Base-by-base conservation (phyloP, 2,797 vertebrate genomes). In the Erithacus rubecula region DNA sequence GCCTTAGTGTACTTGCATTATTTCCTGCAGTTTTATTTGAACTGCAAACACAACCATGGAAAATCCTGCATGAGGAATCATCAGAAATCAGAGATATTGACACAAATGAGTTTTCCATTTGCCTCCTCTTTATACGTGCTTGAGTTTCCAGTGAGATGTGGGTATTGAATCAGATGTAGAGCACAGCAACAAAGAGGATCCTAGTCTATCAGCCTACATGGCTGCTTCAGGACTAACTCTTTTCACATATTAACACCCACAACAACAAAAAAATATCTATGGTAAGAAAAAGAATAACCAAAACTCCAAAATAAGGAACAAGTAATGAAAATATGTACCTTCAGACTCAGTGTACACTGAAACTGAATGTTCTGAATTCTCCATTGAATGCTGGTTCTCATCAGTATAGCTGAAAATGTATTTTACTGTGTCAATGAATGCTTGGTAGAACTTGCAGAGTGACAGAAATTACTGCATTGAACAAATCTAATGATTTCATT, bases 401-500 rank as follows among this genome's bases (percentile, higher is more conserved):
- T 44, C 39, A 71, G 34, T 14, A 7, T 15, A 81, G 51, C 39
- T 72, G 58, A 65, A 92, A 64, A 32, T 27, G n/a, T 51, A 20
- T 26, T 39, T 46, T 62, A 41, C 27, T 63, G 6, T 82, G 59
- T 41, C 70, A 70, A 19, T 10, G 65, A 83, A 63, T 46, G 68
- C 78, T 83, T 85, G 62, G 47, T 85, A 67, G 76, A 85, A 83
- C 87, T 92, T 95, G 24, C 27, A 93, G 87, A 83, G 58, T 1
- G n/a, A 59, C 39, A 78, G 68, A 93, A 58, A 52, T 67, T 59
- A 75, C 26, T 41, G 51, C 26, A 92, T 79, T 83, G 87, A 93
- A 94, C 36, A 94, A 91, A 58, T 44, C 55, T 44, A 49, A 89
- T 70, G 6, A 56, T 58, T 96, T 93, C 39, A 43, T 95, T 64